These are phyloP conservation scores for Elachura formosa DNA, from an alignment of 2,113 vertebrate species.

Conservation along the genomic window DNA sequence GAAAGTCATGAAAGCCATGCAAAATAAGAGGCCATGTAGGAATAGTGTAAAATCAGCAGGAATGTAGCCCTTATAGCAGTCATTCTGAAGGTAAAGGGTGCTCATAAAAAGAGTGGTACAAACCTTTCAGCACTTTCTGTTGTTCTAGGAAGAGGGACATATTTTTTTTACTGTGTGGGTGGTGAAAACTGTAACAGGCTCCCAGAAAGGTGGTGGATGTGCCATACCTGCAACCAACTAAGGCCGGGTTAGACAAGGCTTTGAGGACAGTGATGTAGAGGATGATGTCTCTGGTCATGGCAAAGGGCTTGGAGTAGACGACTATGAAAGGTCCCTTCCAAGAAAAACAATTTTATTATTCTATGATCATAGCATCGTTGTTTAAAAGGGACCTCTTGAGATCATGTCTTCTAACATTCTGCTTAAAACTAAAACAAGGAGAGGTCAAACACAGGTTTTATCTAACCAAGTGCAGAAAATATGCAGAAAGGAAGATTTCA, in stretches of 20 bases:
- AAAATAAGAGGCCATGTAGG: neutral
- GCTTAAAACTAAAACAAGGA: neutral
- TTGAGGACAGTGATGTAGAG: neutral
- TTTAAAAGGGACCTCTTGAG: neutral
- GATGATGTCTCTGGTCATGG: neutral
- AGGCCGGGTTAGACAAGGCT: neutral
- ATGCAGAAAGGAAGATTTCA: neutral
- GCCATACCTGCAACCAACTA: neutral
- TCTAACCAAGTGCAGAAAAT: neutral
- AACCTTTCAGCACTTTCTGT: neutral
- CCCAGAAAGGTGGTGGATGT: accelerated
- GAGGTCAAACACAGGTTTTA: neutral
- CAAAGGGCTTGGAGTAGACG: neutral
- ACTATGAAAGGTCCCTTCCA: neutral
- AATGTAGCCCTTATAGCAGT: no score
- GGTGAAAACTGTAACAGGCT: neutral
- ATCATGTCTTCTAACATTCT: neutral
- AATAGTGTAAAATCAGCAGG: neutral
- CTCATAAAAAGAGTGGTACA: neutral
- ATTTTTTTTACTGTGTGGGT: accelerated
- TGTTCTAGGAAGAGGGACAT: neutral
- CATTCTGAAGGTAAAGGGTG: neutral
- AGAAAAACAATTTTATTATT: neutral
- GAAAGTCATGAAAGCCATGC: neutral
- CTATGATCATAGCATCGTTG: neutral